Base-by-base conservation (phyloP, 2,113 vertebrate species). In the human region DNA sequence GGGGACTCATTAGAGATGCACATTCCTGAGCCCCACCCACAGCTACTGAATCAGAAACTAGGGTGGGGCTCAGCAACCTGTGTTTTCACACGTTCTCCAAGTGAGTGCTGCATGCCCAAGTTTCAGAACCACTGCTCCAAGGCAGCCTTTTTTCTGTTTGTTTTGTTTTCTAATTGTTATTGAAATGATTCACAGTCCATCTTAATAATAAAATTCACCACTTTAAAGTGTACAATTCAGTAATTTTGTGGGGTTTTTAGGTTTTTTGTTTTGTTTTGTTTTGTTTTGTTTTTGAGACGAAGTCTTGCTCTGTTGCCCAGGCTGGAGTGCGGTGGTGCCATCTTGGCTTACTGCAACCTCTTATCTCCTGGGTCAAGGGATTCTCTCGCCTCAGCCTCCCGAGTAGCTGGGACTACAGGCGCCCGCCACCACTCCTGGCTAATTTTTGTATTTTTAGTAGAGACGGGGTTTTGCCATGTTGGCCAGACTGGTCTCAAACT, bases 11-110 rank as follows among this genome's bases (percentile, higher is more conserved):
- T 4, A n/a, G 85, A 84, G 25, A 27, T 2, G 2, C n/a, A 9
- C 1, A 50, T 61, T 59, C 27, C 59, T 3, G 38, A 81, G 27
- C 30, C 76, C 85, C 10, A 3, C n/a, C 92, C 23, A 40, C 90
- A 38, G 23, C 85, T 40, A 10, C 35, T 8, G 35, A 32, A 3
- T 66, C 66, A 30, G 35, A 70, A 83, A 3, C 55, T 2, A 22
- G 6, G 4, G 50, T 1, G 7, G 45, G 0, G 1, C 27, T 45
- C 14, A 3, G 81, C n/a, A 40, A 1, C 32, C 23, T 23, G 38
- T 14, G 45, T 40, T 55, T 50, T 23, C 43, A 45, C 66, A 40
- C 2, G 22, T 76, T 13, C 57, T 66, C 64, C 9, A 1, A 10
- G 23, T 16, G 48, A 73, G 25, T 76, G 50, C 85, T 38, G 1